Evolutionary conservation across 2,797 vertebrate genomes (phyloP).

Genomic region (Acanthornis magna): DNA sequence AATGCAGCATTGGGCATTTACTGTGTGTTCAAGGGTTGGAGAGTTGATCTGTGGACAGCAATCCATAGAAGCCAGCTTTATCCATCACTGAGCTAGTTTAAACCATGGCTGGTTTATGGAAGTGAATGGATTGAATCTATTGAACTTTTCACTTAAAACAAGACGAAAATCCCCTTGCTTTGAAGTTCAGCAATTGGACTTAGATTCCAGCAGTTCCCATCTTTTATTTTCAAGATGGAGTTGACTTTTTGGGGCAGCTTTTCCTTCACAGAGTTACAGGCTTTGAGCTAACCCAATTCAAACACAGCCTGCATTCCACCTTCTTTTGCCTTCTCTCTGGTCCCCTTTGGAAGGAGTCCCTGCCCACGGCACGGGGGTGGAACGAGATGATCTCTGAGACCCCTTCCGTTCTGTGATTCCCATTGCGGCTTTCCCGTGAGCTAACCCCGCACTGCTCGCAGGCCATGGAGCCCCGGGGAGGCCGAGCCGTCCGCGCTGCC

Average conservation of each 20-base stretch:
- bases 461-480: not conserved
- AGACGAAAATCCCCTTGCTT: not conserved
- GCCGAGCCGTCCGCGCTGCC: not conserved
- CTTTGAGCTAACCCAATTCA: not conserved
- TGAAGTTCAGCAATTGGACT: not conserved
- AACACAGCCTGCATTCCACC: not conserved
- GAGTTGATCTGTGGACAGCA: not conserved
- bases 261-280: not conserved
- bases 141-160: not conserved
- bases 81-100: not conserved
- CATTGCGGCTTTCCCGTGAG: accelerated
- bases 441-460: accelerated
- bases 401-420: not conserved
- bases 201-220: not conserved
- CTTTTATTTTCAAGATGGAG: not conserved
- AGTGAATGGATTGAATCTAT: not conserved
- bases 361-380: not conserved
- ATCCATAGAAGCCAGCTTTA: not conserved
- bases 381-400: not conserved
- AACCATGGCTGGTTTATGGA: not conserved
- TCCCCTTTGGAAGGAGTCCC: not conserved
- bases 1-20: not conserved
- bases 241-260: not conserved
- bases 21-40: not conserved
- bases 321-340: not conserved